Evolutionary conservation across 2,888 invertebrate species (phyloP).

Genomic region (Rhogogaster chlorosoma): DNA sequence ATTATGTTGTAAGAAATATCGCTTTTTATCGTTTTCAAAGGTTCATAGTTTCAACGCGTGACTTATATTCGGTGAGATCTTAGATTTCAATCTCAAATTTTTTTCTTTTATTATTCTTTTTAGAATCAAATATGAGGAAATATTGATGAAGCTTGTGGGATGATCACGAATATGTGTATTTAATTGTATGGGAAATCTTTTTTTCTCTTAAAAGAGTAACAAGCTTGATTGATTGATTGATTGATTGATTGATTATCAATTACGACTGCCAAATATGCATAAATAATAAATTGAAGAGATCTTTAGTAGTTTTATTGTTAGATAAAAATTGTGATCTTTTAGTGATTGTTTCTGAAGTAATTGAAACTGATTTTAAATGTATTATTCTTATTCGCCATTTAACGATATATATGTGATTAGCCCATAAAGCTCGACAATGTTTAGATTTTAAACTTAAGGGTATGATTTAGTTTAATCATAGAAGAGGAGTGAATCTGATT

Average conservation of each 20-base stretch:
- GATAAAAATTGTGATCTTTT: conserved; percentile 22
- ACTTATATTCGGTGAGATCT: neutral
- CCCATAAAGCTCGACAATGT: conserved; percentile 22
- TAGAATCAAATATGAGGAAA: neutral
- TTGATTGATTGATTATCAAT: neutral
- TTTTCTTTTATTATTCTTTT: neutral
- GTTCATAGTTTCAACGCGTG: neutral
- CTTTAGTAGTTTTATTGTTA: conserved; percentile 12
- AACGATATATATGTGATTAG: conserved; percentile 4
- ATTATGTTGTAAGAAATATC: neutral
- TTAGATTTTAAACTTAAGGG: neutral
- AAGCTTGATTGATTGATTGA: conserved; percentile 10
- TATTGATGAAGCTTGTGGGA: conserved; percentile 2
- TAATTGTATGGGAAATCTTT: neutral
- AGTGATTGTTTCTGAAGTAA: neutral
- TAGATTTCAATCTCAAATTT: neutral
- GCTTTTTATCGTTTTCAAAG: neutral
- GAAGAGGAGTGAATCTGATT: neutral
- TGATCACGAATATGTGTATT: conserved; percentile 17
- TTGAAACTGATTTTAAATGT: conserved; percentile 7
- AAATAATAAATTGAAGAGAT: neutral
- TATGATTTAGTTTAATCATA: conserved; percentile 14
- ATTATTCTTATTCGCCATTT: conserved; percentile 1
- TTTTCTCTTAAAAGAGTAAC: neutral
- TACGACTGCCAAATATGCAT: conserved; percentile 23